Evolutionary conservation across 1,140 invertebrate genomes (phyloP).

Genomic region (Calliphora vicina): DNA sequence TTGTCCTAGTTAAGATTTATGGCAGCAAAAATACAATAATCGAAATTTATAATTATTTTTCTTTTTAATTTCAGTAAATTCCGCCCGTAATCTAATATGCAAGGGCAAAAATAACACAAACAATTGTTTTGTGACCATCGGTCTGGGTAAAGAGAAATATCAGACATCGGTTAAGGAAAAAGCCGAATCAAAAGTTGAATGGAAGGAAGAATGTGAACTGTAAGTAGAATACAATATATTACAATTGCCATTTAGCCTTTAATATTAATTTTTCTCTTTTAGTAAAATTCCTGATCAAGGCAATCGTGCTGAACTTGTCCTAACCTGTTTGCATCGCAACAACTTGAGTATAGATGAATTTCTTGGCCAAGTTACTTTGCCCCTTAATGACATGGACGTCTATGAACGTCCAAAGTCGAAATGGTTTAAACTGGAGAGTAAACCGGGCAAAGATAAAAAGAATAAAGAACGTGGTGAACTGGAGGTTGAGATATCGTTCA

Average conservation of each 20-base stretch:
- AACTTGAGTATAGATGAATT: conserved; percentile 93
- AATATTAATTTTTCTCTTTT: conserved; percentile 37
- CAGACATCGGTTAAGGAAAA: conserved; percentile 95
- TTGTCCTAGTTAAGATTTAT: no score
- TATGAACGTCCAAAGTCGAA: conserved; percentile 88
- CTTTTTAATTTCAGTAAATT: conserved; percentile 69
- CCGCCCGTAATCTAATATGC: conserved; percentile 84
- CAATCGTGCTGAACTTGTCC: conserved; percentile 84
- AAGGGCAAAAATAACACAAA: conserved; percentile 93
- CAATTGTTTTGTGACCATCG: conserved; percentile 95
- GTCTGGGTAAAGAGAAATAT: conserved; percentile 93
- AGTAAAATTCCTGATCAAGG: conserved; percentile 84
- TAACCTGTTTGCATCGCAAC: conserved; percentile 88
- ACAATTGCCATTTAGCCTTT: neutral
- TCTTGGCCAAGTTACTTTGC: conserved; percentile 83
- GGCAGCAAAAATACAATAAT: no score
- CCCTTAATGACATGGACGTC: conserved; percentile 86
- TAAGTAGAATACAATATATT: conserved; percentile 65
- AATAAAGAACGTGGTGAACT: conserved; percentile 88
- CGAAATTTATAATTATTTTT: no score
- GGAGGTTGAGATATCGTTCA: conserved; percentile 87
- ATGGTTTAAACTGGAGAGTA: conserved; percentile 74
- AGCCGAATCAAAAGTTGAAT: conserved; percentile 81
- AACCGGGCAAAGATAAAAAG: conserved; percentile 81
- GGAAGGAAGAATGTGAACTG: conserved; percentile 96